phyloP scores from a whole-genome alignment of 2,797 vertebrate genomes.

The Halcyon badia region DNA sequence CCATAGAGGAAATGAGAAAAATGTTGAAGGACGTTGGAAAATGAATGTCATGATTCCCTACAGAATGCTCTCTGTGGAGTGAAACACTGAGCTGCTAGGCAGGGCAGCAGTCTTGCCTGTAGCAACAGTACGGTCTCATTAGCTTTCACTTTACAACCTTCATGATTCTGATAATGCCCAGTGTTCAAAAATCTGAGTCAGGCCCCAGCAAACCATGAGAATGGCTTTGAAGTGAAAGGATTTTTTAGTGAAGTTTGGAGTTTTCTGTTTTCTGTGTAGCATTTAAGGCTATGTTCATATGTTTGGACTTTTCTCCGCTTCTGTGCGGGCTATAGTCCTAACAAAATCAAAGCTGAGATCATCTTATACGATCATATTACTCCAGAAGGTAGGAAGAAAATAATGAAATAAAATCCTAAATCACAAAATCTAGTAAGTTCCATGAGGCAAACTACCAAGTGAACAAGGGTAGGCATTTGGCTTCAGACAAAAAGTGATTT shows the following conservation, averaged over 20 bases:
- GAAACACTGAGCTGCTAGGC: not conserved
- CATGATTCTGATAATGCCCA: not conserved
- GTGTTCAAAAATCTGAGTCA: not conserved
- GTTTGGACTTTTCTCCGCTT: not conserved
- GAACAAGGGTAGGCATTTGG: not conserved
- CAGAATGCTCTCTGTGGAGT: not conserved
- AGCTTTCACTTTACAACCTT: not conserved
- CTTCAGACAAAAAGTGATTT: not conserved
- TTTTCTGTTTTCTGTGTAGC: not conserved
- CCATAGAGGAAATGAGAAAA: not conserved
- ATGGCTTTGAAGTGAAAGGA: not conserved
- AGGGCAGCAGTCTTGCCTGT: not conserved
- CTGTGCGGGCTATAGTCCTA: not conserved
- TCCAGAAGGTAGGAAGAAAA: not conserved
- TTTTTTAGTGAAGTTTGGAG: not conserved
- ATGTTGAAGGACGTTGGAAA: not conserved
- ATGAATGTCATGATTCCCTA: not conserved
- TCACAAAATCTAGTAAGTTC: not conserved
- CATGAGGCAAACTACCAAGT: not conserved
- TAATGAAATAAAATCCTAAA: constrained; percentile 7
- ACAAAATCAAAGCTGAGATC: not conserved
- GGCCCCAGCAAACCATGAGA: not conserved
- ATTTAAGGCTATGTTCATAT: not conserved
- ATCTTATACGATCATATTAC: not conserved
- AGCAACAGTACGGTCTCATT: not conserved